Evolutionary conservation across 1,140 invertebrate species (phyloP), one percentile per base, ranked within the genome.

Genomic region (Drosophila lowei): DNA sequence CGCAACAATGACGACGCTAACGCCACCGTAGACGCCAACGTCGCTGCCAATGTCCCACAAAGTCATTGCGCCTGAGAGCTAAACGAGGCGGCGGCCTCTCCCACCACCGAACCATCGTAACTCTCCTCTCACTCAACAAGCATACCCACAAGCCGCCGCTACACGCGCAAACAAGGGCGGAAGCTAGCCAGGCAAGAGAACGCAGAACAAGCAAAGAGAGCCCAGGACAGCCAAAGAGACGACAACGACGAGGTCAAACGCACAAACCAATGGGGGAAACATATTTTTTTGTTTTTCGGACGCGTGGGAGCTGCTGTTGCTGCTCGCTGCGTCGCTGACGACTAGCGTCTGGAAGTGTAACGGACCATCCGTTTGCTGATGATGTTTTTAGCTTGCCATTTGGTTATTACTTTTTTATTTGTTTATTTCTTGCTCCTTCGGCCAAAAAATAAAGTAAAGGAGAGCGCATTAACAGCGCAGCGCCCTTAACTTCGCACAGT

Each of bases 1-100:
- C 83, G 81, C 72, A 86, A 86, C 81, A 85, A 86, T 81, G 65
- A 86, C 70, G 76, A 84, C 62, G 75, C 15, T 60, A 38, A 30
- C 71, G 58, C 60, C 54, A 42, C 42, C 46, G 57, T 47, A 42
- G 38, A 43, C 72, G 64, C 42, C 47, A 52, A 41, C 72, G 64
- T 66, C 72, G 67, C 72, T 77, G 79, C 62, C 63, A 48, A 57
- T 73, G 76, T 79, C 70, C 47, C 70, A 79, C 80, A 79, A 38
- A 84, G 81, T 81, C 81, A 80, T 74, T 74, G 62, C 77, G 72
- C 77, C 58, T 53, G 50, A 41, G 74, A 72, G 62, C 67, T 28
- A 41, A 58, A 71, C 53, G 54, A 54, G 44, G 46, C 52, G 34
- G 34, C 3, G 34, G 34, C 34, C 11, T 11, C 34, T 30, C 30